phyloP scores from a whole-genome alignment of 2,113 vertebrate species.

The Phocoena sinus region DNA sequence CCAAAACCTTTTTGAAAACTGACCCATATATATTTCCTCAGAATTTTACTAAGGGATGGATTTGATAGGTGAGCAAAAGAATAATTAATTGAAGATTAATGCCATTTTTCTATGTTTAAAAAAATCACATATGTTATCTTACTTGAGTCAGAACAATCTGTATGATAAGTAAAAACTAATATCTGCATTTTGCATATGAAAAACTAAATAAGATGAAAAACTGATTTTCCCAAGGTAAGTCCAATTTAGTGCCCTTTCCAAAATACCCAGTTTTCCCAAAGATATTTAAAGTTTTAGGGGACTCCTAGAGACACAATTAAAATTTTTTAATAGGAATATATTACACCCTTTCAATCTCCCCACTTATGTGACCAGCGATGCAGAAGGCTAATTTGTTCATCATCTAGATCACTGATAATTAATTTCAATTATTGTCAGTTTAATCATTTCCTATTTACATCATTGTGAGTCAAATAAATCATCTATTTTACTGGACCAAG shows the following conservation, averaged over 20 bases:
- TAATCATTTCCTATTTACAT: neutral
- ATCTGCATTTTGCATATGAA: neutral
- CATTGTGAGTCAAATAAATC: conserved; percentile 9
- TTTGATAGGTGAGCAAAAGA: neutral
- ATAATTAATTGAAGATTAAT: neutral
- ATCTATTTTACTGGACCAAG: conserved; percentile 7
- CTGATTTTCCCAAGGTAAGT: neutral
- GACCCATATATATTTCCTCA: neutral
- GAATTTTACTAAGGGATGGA: neutral
- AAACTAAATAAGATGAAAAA: conserved; percentile 9
- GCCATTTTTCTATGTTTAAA: neutral
- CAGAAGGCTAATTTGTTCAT: neutral
- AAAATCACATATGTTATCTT: neutral
- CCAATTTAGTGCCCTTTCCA: neutral
- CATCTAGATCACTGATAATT: neutral
- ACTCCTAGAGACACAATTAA: neutral
- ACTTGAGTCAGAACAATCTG: neutral
- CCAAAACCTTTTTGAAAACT: neutral
- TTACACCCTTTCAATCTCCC: neutral
- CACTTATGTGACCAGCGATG: neutral
- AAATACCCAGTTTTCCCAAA: neutral
- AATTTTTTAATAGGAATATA: neutral
- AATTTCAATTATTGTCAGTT: neutral
- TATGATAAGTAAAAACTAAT: neutral
- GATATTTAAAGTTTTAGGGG: neutral